These are phyloP conservation scores for Propithecus coquereli DNA, from an alignment of 2,113 vertebrate genomes.

Conservation along the genomic window DNA sequence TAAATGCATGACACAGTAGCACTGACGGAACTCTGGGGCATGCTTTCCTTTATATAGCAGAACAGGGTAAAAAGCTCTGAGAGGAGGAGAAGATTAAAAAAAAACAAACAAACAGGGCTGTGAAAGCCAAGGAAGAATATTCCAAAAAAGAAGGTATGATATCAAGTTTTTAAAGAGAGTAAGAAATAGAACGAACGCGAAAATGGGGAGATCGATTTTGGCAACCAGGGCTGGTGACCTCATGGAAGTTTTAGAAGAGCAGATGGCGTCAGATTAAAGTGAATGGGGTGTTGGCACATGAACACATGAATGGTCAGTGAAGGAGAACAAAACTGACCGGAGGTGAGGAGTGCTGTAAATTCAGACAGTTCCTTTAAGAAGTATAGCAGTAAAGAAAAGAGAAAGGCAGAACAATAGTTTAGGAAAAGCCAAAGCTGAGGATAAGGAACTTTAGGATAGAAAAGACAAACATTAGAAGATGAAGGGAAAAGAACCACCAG, in stretches of 20 bases:
- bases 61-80: not conserved
- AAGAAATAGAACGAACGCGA: not conserved
- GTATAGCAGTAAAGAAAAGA: not conserved
- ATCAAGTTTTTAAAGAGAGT: not conserved
- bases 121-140: not conserved
- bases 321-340: not conserved
- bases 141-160: not conserved
- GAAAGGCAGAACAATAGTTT: not conserved
- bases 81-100: not conserved
- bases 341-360: not conserved
- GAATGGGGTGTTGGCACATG: not conserved
- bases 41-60: not conserved
- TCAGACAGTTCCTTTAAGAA: not conserved
- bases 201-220: not conserved
- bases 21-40: not conserved
- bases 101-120: not conserved
- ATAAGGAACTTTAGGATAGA: not conserved
- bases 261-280: not conserved
- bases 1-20: not conserved
- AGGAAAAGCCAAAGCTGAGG: not conserved
- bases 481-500: not conserved
- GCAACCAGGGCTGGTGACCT: not conserved
- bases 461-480: not conserved
- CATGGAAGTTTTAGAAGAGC: not conserved
- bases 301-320: not conserved